Conservation (phyloP, 2,113 vertebrate genomes). For the Sprattus sprattus region DNA sequence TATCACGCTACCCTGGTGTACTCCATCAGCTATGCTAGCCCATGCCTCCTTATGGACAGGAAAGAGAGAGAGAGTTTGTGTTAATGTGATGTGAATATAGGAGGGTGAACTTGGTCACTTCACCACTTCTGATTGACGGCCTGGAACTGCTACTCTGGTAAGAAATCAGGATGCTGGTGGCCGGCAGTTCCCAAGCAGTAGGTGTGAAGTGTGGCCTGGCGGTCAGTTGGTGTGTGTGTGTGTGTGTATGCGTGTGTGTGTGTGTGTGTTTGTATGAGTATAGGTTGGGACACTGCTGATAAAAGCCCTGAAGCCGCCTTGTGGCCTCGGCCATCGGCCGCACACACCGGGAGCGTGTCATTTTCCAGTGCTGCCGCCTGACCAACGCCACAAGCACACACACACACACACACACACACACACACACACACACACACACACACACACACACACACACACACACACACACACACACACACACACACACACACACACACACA, state of each 20-base stretch:
- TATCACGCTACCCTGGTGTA: no score
- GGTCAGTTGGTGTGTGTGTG: conserved; percentile 49
- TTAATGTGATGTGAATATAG: not conserved
- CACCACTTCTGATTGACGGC: not conserved
- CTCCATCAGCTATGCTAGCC: no score
- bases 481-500: not conserved
- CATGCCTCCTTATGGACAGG: not conserved
- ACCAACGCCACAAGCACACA: conserved; percentile 45
- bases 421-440: not conserved
- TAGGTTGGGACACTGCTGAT: conserved; percentile 69
- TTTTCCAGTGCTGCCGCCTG: conserved; percentile 69
- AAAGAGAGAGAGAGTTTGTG: not conserved
- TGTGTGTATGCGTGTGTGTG: conserved; percentile 66
- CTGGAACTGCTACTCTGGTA: not conserved
- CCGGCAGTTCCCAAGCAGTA: conserved; percentile 27
- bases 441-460: not conserved
- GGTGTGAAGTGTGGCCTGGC: conserved; percentile 6
- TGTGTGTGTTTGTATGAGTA: conserved; percentile 66
- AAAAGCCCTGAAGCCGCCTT: conserved; percentile 70
- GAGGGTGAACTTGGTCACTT: not conserved
- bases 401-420: not conserved
- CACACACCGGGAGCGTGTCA: conserved; percentile 71
- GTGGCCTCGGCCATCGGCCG: conserved; percentile 71
- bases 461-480: not conserved
- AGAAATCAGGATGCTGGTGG: not conserved